Conservation (phyloP, 2,888 invertebrate species). For the Drosophila anomelani region DNA sequence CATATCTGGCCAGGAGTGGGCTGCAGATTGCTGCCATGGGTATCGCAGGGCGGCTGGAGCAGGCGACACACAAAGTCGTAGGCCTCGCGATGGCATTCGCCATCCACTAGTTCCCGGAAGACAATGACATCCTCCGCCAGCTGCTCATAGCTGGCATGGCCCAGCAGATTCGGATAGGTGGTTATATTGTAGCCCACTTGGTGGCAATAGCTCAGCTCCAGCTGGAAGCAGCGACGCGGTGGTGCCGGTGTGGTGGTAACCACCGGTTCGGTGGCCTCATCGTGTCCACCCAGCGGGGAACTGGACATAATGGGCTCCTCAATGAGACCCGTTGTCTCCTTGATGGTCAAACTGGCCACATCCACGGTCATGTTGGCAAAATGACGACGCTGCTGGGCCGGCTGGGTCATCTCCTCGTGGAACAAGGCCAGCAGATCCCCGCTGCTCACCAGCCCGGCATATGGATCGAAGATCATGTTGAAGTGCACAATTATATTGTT, state of each 20-base stretch:
- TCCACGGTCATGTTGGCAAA: conserved; percentile 89
- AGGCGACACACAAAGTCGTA: conserved; percentile 95
- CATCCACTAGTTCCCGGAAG: conserved; percentile 94
- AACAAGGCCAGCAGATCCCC: conserved; percentile 89
- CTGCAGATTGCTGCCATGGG: conserved; percentile 86
- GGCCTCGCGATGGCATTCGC: conserved; percentile 94
- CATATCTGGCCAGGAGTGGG: conserved; percentile 86
- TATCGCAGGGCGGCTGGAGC: conserved; percentile 92
- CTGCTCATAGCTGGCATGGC: conserved; percentile 87
- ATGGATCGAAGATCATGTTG: conserved; percentile 93
- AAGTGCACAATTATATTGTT: conserved; percentile 92
- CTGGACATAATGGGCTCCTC: conserved; percentile 84
- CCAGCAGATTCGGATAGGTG: conserved; percentile 91
- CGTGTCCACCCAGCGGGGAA: conserved; percentile 82
- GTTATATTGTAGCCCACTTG: conserved; percentile 91
- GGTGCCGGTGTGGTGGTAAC: conserved; percentile 86
- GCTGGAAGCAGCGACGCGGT: conserved; percentile 88
- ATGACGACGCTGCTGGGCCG: conserved; percentile 86
- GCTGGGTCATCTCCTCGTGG: conserved; percentile 87
- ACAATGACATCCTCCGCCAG: conserved; percentile 91
- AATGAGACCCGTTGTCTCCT: conserved; percentile 84
- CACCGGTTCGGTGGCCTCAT: conserved; percentile 82
- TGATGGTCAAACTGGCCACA: conserved; percentile 88
- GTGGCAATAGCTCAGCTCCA: conserved; percentile 89
- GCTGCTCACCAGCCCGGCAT: conserved; percentile 88